A percentile compares a stretch with the other conserved stretches of the same genome.
Evolutionary conservation across 2,888 invertebrate species (phyloP).

Genomic region (Pycnomerus fuliginosus): DNA sequence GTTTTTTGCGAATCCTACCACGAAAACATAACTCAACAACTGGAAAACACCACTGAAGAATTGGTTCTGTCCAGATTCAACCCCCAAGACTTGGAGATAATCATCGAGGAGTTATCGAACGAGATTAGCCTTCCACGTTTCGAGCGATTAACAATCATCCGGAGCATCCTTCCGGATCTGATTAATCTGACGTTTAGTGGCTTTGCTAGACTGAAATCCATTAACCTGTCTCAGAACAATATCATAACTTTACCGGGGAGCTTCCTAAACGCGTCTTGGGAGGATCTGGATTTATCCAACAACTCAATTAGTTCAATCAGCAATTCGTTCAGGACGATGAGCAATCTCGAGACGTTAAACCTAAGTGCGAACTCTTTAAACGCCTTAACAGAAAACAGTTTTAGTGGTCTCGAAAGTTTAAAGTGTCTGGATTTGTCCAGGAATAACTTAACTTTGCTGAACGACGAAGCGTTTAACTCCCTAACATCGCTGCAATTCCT

Average conservation of each 20-base stretch:
- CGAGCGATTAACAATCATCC: constrained; percentile 26
- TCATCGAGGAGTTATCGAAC: too few species aligned
- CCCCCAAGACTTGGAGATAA: too few species aligned
- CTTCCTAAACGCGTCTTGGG: constrained; percentile 48
- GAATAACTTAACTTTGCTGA: constrained; percentile 62
- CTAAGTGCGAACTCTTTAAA: constrained; percentile 68
- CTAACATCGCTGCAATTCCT: constrained; percentile 64
- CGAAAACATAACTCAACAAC: constrained; percentile 20
- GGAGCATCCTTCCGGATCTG: constrained; percentile 21
- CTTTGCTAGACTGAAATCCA: constrained; percentile 27
- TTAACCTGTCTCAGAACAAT: constrained; percentile 33
- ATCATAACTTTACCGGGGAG: constrained; percentile 31
- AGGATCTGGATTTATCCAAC: constrained; percentile 61
- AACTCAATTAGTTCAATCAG: constrained; percentile 59
- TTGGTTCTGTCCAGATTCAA: too few species aligned
- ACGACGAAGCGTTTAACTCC: constrained; percentile 59
- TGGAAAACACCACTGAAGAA: constrained; percentile 31
- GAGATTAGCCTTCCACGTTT: constrained; percentile 28
- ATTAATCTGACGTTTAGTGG: constrained; percentile 26
- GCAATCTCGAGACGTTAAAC: constrained; percentile 63
- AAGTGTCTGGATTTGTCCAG: constrained; percentile 70
- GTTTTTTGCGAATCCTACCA: constrained; percentile 4
- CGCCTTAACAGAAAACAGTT: constrained; percentile 59
- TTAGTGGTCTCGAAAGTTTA: constrained; percentile 62
- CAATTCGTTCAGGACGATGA: constrained; percentile 59